Percentiles rank a stretch among this genome's conserved stretches.
phyloP scores from a whole-genome alignment of 1,140 invertebrate species.

The Galleria mellonella region DNA sequence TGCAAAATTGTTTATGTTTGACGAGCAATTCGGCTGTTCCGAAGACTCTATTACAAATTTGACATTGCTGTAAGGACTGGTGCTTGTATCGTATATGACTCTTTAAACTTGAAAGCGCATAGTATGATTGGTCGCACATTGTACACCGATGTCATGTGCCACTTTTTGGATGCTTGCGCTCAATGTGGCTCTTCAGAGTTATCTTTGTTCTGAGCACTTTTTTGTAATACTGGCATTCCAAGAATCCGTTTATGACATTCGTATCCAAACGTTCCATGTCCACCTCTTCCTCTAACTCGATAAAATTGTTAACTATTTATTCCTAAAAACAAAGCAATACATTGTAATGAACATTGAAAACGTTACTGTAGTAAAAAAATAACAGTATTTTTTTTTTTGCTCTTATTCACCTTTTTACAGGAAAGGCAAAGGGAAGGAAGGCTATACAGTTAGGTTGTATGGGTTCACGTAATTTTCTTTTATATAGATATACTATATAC shows the following conservation, averaged over 20 bases:
- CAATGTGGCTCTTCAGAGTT: conserved; percentile 31
- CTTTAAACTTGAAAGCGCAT: conserved; percentile 38
- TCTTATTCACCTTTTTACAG: no score
- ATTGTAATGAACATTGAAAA: not conserved
- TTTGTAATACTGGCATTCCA: conserved; percentile 33
- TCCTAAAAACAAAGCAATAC: conserved; percentile 7
- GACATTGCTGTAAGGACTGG: conserved; percentile 32
- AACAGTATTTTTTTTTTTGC: conserved; percentile 9
- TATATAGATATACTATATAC: no score
- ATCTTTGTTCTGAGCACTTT: conserved; percentile 39
- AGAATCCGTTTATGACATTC: conserved; percentile 36
- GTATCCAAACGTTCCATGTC: conserved; percentile 35
- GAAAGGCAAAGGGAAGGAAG: no score
- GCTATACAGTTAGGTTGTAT: no score
- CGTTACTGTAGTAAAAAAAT: conserved; percentile 18
- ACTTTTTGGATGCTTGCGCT: conserved; percentile 33
- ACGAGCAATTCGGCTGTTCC: conserved; percentile 17
- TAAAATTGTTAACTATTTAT: not conserved
- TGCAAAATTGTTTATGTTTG: conserved; percentile 24
- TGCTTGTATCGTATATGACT: conserved; percentile 54
- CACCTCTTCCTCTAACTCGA: conserved; percentile 26
- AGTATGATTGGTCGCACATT: conserved; percentile 38
- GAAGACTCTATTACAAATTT: conserved; percentile 45
- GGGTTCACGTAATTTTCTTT: no score
- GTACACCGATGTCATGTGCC: conserved; percentile 25